Base-by-base conservation (phyloP, 2,888 invertebrate genomes). In the Danaus chrysippus region DNA sequence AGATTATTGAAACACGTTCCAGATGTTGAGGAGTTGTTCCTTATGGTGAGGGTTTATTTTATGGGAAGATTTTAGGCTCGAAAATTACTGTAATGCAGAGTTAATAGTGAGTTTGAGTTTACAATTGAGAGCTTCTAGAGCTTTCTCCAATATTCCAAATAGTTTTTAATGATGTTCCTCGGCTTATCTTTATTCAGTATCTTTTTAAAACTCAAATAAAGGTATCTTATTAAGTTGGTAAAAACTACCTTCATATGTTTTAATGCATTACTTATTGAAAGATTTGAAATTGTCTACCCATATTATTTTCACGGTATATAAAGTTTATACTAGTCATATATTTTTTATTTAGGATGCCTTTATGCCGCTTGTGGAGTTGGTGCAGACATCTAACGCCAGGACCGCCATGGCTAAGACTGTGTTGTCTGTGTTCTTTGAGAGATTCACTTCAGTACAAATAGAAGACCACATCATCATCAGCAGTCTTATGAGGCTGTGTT, bases 401-500 rank as follows among this genome's bases (percentile, higher is more conserved):
- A 95, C 97, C 0, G 94, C 96, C 75, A 94, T 97, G 61, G 96
- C 96, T 72, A 97, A 96, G 82, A 94, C 93, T 54, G 94, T 98
- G 12, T 91, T 98, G 71, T 92, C 93, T n/a, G 92, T 92, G 68
- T 89, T 90, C 74, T 89, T 93, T 91, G 73, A 92, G 10, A 74
- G 87, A 88, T 81, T 76, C 82, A 87, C 74, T 72, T 68, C 92
- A 72, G 73, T 90, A 34, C 72, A 80, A 44, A 94, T 95, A 34
- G 94, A 93, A 61, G 98, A 98, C 86, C 96, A 96, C 41, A 95
- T 98, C 44, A 94, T 98, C 58, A 96, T 96, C 61, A 96, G 96
- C 78, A 95, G 96, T 60, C 89, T 98, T 56, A 96, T 97, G 94
- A 96, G 96, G 77, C 92, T 99, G 12, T 96, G 97, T 73, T 95